A percentile compares a stretch with the other conserved stretches of the same genome.
These are phyloP conservation scores for Caenorhabditis doughertyi DNA, from an alignment of 2,888 invertebrate genomes.

Conservation along the genomic window DNA sequence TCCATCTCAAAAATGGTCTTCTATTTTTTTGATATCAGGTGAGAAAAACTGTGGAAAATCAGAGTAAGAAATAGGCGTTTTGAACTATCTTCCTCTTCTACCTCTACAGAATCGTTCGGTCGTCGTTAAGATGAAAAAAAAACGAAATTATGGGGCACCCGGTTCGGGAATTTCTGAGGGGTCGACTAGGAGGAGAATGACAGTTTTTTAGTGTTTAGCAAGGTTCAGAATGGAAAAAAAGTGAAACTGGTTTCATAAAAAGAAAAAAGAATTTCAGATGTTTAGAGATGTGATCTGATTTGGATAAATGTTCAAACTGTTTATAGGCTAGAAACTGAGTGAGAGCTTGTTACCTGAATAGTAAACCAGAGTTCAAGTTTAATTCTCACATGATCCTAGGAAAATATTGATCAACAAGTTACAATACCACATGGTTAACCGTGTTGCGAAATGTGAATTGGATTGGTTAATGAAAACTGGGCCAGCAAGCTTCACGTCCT, in stretches of 20 bases:
- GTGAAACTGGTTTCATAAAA: slow-evolving; percentile 2
- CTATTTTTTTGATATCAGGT: not conserved
- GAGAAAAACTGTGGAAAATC: not conserved
- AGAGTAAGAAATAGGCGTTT: slow-evolving; percentile 11
- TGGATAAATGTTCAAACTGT: not conserved
- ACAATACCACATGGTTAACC: not conserved
- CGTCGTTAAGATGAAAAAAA: slow-evolving; percentile 30
- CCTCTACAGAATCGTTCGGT: slow-evolving; percentile 6
- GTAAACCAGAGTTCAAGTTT: not conserved
- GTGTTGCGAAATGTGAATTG: not conserved
- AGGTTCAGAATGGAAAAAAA: not conserved
- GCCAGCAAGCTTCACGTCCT: too few relatives aligned
- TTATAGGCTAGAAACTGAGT: too few relatives aligned
- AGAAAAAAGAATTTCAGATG: not conserved
- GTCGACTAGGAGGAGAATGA: not conserved
- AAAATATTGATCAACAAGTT: slow-evolving; percentile 8
- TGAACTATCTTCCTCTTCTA: slow-evolving; percentile 27
- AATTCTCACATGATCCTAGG: not conserved
- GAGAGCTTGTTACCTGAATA: not conserved
- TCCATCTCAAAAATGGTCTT: not conserved
- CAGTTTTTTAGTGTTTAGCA: slow-evolving; percentile 13
- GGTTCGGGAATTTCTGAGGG: slow-evolving; percentile 21
- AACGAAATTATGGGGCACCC: slow-evolving; percentile 26
- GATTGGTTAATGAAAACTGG: not conserved
- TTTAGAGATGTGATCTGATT: not conserved